Conservation (phyloP, 2,888 invertebrate species). For the Heliconius charithonia region DNA sequence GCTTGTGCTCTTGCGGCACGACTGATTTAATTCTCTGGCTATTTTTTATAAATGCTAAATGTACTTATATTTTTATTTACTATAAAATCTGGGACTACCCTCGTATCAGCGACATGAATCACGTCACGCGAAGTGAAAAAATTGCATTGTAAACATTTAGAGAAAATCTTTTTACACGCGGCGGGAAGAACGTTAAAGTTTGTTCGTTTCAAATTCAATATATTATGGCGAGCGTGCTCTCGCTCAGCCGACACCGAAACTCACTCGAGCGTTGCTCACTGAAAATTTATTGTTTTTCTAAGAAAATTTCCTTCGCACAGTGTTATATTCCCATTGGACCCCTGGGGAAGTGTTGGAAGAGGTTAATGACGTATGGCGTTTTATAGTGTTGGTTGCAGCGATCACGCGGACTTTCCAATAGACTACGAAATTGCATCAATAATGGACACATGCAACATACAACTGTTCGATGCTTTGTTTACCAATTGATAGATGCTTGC, state of each 20-base stretch:
- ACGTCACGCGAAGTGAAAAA: constrained; percentile 62
- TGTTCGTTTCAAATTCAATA: constrained; percentile 84
- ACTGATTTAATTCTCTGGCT: no score
- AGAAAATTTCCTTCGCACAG: constrained; percentile 79
- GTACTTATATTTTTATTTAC: neutral
- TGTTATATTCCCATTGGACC: constrained; percentile 67
- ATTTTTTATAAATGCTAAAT: no score
- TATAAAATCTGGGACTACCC: neutral
- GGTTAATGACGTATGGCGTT: constrained; percentile 65
- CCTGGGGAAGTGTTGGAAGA: constrained; percentile 68
- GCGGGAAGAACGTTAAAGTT: constrained; percentile 78
- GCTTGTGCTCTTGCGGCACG: no score
- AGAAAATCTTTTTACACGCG: constrained; percentile 79
- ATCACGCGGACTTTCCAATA: neutral
- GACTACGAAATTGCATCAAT: neutral
- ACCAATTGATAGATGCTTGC: neutral
- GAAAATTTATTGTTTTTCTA: constrained; percentile 84
- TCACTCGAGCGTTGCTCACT: constrained; percentile 81
- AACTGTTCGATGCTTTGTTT: neutral
- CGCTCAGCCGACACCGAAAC: constrained; percentile 82
- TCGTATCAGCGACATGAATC: constrained; percentile 40
- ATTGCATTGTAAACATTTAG: constrained; percentile 79
- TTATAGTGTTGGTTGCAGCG: constrained; percentile 20
- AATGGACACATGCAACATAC: neutral
- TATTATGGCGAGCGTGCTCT: constrained; percentile 83